phyloP scores from a whole-genome alignment of 35 echinoderm and acorn worm genomes.

The Apostichopus californicus region DNA sequence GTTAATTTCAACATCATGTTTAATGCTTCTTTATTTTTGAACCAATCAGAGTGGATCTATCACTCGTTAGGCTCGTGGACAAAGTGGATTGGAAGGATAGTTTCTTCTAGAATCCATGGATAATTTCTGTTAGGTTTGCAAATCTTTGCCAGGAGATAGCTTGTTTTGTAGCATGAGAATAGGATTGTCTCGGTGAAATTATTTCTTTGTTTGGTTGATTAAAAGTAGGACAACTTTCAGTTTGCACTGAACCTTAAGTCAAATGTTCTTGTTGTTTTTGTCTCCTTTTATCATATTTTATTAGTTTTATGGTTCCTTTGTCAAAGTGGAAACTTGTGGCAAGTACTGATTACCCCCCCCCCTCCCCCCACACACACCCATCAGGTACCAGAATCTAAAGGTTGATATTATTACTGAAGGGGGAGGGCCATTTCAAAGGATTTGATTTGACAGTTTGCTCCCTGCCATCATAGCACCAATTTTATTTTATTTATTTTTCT shows the following conservation, averaged over 20 bases:
- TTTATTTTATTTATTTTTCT: neutral
- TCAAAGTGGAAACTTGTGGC: too few relatives aligned
- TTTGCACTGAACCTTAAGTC: too few relatives aligned
- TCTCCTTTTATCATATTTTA: too few relatives aligned
- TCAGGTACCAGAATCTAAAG: too few relatives aligned
- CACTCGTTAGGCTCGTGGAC: neutral
- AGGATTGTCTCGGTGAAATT: too few relatives aligned
- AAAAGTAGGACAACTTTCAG: too few relatives aligned
- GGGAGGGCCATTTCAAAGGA: neutral
- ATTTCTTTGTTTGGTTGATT: too few relatives aligned
- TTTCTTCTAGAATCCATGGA: neutral
- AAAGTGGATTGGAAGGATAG: neutral
- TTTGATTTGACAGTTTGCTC: neutral
- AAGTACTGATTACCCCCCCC: too few relatives aligned
- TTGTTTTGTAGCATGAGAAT: neutral
- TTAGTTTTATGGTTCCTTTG: too few relatives aligned
- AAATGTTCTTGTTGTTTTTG: too few relatives aligned
- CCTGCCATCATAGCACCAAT: neutral
- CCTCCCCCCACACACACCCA: too few relatives aligned
- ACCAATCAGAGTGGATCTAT: neutral
- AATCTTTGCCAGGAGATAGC: neutral
- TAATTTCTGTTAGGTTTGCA: neutral
- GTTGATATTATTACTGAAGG: too few relatives aligned
- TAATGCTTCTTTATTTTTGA: neutral
- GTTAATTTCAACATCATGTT: neutral